These are phyloP conservation scores for Fulmarus glacialis DNA, from an alignment of 2,113 vertebrate species.

Conservation along the genomic window DNA sequence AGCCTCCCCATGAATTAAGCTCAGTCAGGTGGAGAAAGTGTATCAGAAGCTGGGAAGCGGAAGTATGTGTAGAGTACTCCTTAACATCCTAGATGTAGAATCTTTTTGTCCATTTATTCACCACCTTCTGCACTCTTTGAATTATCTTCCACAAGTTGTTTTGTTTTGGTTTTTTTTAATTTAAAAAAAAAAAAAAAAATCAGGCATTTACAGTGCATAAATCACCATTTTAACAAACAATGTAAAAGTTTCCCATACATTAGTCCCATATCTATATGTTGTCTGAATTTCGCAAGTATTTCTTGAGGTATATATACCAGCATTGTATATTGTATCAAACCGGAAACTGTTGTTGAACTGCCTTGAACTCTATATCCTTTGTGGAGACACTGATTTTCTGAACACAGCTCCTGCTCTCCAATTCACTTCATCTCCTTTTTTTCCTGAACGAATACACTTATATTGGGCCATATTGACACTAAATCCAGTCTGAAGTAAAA, in stretches of 20 bases:
- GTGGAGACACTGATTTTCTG: not conserved
- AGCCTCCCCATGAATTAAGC: not conserved
- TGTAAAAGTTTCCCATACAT: not conserved
- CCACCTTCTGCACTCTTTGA: not conserved
- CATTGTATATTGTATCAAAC: not conserved
- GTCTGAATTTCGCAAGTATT: not conserved
- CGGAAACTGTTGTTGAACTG: not conserved
- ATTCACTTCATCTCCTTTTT: not conserved
- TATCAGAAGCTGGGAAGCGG: not conserved
- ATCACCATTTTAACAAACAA: not conserved
- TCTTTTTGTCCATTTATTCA: not conserved
- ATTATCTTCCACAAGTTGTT: not conserved
- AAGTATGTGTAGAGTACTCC: not conserved
- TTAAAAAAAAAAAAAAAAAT: not conserved
- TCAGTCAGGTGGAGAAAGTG: not conserved
- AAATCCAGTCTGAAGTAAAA: not conserved
- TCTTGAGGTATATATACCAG: not conserved
- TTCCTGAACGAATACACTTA: not conserved
- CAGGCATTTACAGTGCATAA: not conserved
- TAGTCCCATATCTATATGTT: not conserved
- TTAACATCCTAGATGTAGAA: not conserved
- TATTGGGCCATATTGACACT: not conserved
- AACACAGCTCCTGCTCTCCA: not conserved
- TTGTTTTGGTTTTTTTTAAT: not conserved
- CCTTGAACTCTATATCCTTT: not conserved